A percentile compares a stretch with the other conserved stretches of the same genome.
Evolutionary conservation across 2,113 vertebrate genomes (phyloP).

Genomic region (Motacilla tschutschensis): DNA sequence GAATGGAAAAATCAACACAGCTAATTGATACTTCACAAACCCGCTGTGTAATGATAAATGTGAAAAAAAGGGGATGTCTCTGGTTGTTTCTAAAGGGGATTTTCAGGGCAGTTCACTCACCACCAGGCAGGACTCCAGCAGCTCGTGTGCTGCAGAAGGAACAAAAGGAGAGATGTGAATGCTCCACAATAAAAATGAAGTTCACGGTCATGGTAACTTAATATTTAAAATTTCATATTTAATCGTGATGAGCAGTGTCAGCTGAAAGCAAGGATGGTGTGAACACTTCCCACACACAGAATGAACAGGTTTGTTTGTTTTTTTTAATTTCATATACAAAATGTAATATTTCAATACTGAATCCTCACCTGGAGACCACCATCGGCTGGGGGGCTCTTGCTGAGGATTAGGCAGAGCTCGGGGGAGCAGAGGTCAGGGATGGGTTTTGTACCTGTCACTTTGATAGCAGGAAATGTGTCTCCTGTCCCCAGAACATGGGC

Average conservation of each 20-base stretch:
- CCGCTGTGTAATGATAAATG: background rate
- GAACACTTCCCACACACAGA: background rate
- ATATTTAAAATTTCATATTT: slow-evolving; percentile 7
- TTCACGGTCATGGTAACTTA: slow-evolving; percentile 17
- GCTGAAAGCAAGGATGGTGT: background rate
- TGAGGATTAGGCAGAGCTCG: background rate
- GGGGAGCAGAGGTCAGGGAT: background rate
- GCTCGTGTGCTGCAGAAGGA: background rate
- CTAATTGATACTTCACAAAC: slow-evolving; percentile 32
- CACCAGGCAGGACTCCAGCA: slow-evolving; percentile 4
- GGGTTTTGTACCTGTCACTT: background rate
- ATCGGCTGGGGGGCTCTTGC: background rate
- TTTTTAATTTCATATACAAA: background rate
- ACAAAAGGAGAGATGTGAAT: slow-evolving; percentile 8
- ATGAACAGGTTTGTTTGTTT: background rate
- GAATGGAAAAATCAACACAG: background rate
- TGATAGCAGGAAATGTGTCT: background rate
- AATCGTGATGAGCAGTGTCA: background rate
- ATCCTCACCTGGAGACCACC: background rate
- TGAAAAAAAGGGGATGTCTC: background rate
- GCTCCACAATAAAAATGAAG: background rate
- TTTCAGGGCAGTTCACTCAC: background rate
- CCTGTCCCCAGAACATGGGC: background rate
- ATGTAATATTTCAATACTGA: background rate
- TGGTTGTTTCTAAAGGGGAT: background rate